Conservation (phyloP, 1,140 invertebrate species). For the Maniola jurtina region DNA sequence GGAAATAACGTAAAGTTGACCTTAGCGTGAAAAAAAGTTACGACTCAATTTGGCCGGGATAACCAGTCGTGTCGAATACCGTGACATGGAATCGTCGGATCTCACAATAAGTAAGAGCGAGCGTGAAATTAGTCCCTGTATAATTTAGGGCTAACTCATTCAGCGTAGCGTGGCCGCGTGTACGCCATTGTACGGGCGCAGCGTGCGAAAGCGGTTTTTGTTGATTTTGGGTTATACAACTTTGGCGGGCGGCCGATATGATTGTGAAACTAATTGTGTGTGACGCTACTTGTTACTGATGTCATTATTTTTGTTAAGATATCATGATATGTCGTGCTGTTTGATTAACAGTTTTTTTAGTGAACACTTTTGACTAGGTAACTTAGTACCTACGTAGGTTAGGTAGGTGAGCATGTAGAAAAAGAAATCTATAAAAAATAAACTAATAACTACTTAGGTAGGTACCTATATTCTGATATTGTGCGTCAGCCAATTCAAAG, state of each 20-base stretch:
- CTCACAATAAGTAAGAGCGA: conserved; percentile 66
- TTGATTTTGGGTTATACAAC: conserved; percentile 59
- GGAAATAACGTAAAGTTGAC: background rate
- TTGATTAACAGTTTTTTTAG: conserved; percentile 16
- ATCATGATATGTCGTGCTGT: conserved; percentile 4
- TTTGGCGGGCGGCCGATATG: conserved; percentile 33
- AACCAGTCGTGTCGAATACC: conserved; percentile 66
- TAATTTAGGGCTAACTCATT: conserved; percentile 64
- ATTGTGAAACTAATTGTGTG: conserved; percentile 55
- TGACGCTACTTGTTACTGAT: conserved; percentile 39
- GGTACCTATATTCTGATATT: background rate
- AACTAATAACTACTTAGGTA: too few relatives aligned
- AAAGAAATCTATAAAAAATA: too few relatives aligned
- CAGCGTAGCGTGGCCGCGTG: conserved; percentile 62
- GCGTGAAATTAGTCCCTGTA: conserved; percentile 66
- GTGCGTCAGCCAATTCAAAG: background rate
- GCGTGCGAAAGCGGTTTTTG: conserved; percentile 58
- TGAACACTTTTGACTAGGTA: too few relatives aligned
- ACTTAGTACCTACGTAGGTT: too few relatives aligned
- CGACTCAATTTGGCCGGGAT: conserved; percentile 53
- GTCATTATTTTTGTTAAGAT: conserved; percentile 13
- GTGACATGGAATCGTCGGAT: conserved; percentile 64
- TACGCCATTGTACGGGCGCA: conserved; percentile 49
- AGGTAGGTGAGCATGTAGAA: too few relatives aligned
- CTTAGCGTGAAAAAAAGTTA: conserved; percentile 36